Percentiles rank a stretch among this genome's conserved stretches.
These are phyloP conservation scores for Oithona nana DNA, from an alignment of 2,888 invertebrate species.

Conservation along the genomic window DNA sequence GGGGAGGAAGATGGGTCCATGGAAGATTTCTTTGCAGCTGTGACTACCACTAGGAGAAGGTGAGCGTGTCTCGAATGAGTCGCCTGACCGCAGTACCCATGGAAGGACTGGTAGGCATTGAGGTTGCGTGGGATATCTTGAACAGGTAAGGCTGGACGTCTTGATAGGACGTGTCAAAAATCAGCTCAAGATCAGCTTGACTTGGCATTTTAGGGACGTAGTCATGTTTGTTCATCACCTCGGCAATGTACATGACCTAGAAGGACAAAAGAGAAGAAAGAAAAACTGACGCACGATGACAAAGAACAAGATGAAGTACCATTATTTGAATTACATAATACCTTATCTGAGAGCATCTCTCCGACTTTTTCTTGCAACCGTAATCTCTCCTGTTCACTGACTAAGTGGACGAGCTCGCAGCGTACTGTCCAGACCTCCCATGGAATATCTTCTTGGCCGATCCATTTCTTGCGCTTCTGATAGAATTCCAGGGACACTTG, in stretches of 20 bases:
- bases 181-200: constrained; percentile 70
- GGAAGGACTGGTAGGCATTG: constrained; percentile 35
- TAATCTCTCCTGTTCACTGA: constrained; percentile 64
- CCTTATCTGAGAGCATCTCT: constrained; percentile 72
- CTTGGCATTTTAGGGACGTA: constrained; percentile 91
- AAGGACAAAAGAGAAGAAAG: too few species aligned
- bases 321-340: constrained; percentile 31
- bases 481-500: constrained; percentile 88
- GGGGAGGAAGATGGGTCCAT: too few species aligned
- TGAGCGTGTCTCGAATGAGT: constrained; percentile 62
- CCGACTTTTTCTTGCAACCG: constrained; percentile 69
- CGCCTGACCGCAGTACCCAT: constrained; percentile 67
- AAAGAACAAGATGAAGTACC: too few species aligned
- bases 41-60: constrained; percentile 22
- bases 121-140: constrained; percentile 34
- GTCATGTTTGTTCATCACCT: constrained; percentile 84
- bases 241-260: constrained; percentile 54
- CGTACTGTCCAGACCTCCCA: constrained; percentile 98
- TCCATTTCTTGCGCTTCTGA: constrained; percentile 75
- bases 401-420: constrained; percentile 64
- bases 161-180: constrained; percentile 78
- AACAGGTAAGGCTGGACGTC: constrained; percentile 95
- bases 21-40: too few species aligned
- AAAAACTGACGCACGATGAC: too few species aligned
- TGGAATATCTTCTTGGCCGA: constrained; percentile 74